Evolutionary conservation across 2,113 vertebrate species (phyloP).

Genomic region (Grantiella picta): DNA sequence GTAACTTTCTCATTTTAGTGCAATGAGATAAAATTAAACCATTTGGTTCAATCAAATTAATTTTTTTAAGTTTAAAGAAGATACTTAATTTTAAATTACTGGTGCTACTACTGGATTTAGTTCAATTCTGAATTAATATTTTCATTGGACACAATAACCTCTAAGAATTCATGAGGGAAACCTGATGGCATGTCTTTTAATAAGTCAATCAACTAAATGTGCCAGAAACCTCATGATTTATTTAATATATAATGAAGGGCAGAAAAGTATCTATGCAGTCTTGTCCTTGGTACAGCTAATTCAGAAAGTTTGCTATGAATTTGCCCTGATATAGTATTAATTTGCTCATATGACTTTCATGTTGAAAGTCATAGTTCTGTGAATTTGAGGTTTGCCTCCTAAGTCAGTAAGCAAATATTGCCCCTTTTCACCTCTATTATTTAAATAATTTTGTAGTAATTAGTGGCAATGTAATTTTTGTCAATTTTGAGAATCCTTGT

Average conservation of each 20-base stretch:
- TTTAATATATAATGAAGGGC: slow-evolving; percentile 1
- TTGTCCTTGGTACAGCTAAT: neutral
- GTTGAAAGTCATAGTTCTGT: neutral
- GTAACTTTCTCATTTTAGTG: neutral
- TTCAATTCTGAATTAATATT: neutral
- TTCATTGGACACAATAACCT: slow-evolving; percentile 3
- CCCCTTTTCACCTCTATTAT: neutral
- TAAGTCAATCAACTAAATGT: neutral
- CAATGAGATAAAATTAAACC: neutral
- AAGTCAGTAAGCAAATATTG: neutral
- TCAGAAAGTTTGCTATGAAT: neutral
- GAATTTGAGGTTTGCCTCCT: neutral
- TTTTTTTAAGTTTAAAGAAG: neutral
- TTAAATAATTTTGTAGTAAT: neutral
- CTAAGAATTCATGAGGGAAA: neutral
- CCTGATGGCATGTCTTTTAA: neutral
- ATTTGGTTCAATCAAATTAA: neutral
- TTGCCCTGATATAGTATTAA: neutral
- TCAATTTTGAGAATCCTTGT: neutral
- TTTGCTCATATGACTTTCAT: neutral
- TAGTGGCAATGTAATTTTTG: neutral
- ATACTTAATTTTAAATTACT: neutral
- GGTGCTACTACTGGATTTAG: neutral
- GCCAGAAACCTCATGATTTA: neutral
- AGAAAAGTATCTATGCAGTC: neutral